These are phyloP conservation scores for Diaphora mendica DNA, from an alignment of 2,888 invertebrate species.

Conservation along the genomic window DNA sequence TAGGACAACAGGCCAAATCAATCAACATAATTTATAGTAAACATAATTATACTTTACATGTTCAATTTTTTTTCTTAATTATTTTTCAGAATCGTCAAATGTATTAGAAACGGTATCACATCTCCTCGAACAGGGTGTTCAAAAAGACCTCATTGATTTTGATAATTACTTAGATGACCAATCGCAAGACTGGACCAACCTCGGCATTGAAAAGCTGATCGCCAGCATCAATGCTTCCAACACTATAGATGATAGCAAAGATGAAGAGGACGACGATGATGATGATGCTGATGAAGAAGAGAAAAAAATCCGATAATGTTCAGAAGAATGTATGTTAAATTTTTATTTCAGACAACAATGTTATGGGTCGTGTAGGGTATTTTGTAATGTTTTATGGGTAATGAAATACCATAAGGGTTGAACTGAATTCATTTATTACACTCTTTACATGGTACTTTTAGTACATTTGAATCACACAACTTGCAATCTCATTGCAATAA, in stretches of 20 bases:
- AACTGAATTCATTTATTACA: not conserved
- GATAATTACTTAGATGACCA: slow-evolving; percentile 98
- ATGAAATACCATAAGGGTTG: not conserved
- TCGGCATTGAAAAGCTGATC: slow-evolving; percentile 77
- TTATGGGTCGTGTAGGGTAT: slow-evolving; percentile 21
- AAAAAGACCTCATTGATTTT: slow-evolving; percentile 95
- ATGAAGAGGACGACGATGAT: slow-evolving; percentile 32
- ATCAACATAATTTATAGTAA: too few species aligned
- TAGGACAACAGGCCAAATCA: too few species aligned
- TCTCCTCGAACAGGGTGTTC: slow-evolving; percentile 90
- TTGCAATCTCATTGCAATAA: not conserved
- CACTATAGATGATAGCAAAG: slow-evolving; percentile 50
- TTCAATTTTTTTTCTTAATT: too few species aligned
- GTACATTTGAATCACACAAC: not conserved
- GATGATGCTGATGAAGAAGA: slow-evolving; percentile 31
- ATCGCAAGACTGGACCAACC: slow-evolving; percentile 95
- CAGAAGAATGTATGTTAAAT: slow-evolving; percentile 12
- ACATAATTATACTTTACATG: too few species aligned
- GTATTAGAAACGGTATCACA: slow-evolving; percentile 89
- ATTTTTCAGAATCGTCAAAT: slow-evolving; percentile 74
- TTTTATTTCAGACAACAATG: slow-evolving; percentile 10
- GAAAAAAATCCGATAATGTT: slow-evolving; percentile 43
- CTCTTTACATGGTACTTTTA: not conserved
- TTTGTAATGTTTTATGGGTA: slow-evolving; percentile 1
- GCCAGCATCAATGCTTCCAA: slow-evolving; percentile 70